These are phyloP conservation scores for Apocheima hispidaria DNA, from an alignment of 2,888 invertebrate species.

Conservation along the genomic window DNA sequence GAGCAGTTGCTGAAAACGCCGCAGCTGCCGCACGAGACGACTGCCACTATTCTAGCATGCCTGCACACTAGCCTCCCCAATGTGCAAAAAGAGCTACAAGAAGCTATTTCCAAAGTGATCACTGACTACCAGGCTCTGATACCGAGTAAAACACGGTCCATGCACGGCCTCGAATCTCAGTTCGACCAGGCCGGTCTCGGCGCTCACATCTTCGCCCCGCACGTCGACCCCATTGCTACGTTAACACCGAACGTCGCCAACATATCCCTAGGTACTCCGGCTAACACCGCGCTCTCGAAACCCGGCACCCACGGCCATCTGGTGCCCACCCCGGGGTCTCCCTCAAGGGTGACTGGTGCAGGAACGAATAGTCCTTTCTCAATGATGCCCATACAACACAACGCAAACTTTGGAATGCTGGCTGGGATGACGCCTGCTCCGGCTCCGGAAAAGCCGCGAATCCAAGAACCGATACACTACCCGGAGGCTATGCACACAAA, in stretches of 20 bases:
- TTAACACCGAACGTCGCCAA: slow-evolving; percentile 92
- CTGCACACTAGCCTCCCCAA: slow-evolving; percentile 90
- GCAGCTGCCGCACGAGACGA: slow-evolving; percentile 95
- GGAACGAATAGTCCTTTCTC: slow-evolving; percentile 92
- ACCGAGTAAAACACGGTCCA: slow-evolving; percentile 91
- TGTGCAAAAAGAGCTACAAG: slow-evolving; percentile 94
- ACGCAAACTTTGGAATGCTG: slow-evolving; percentile 88
- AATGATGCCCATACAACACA: slow-evolving; percentile 88
- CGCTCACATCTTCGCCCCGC: slow-evolving; percentile 89
- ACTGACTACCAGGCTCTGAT: slow-evolving; percentile 92
- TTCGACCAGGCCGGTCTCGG: slow-evolving; percentile 90
- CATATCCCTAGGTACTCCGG: slow-evolving; percentile 90
- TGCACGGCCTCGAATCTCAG: slow-evolving; percentile 88
- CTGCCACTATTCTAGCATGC: slow-evolving; percentile 95
- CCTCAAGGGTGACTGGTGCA: slow-evolving; percentile 91
- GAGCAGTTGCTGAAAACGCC: slow-evolving; percentile 93
- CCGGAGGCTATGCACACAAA: slow-evolving; percentile 94
- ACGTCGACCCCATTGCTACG: slow-evolving; percentile 91
- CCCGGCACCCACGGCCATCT: slow-evolving; percentile 90
- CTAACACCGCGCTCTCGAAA: slow-evolving; percentile 90
- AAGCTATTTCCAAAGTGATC: slow-evolving; percentile 94
- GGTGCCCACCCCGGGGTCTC: slow-evolving; percentile 93
- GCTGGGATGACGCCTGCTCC: slow-evolving; percentile 89
- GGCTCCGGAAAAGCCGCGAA: slow-evolving; percentile 87
- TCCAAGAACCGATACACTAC: slow-evolving; percentile 88